Base-by-base conservation (phyloP, 2,888 invertebrate genomes). In the Xestia rhomboidea region DNA sequence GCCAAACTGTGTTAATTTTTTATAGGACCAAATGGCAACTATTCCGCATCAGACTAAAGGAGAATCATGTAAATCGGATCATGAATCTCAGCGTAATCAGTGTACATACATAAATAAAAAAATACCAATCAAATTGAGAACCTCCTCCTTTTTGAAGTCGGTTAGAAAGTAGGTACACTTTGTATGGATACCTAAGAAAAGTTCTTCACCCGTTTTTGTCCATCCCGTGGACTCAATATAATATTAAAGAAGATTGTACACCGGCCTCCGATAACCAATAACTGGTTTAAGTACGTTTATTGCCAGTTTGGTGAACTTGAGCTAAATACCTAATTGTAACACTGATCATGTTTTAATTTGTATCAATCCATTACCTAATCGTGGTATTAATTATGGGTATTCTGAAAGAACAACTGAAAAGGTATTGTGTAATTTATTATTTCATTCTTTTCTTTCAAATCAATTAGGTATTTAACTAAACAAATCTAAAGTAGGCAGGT, bases 261-360 rank as follows among this genome's bases (percentile, higher is more conserved):
- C 11, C 34, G 54, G 13, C 21, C 46, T 34, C 63, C n/a, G 57
- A 27, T 38, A 18, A 30, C 24, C 38, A 0, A 24, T 72, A 34
- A 63, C 64, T n/a, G 46, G 44, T 44, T 71, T 30, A 34, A 24
- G 24, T 46, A 34, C 15, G 38, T 7, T n/a, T 44, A 68, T 24
- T 38, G n/a, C 38, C 4, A 27, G 70, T 44, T 63, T n/a, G 30
- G 30, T 71, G 11, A 69, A 63, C 24, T 70, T 70, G 69, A 70
- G 62, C 41, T 27, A 27, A 70, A 41, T 62, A 30, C 34, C 34
- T 34, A 34, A 15, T 27, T 60, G 69, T 41, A 41, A 57, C 62
- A 24, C 41, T 68, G 30, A 54, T 38, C 64, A n/a, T 64, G 38
- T 15, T n/a, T 51, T 54, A 3, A 51, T 51, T 54, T n/a, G 49